Evolutionary conservation across 2,888 invertebrate species (phyloP), one percentile per base, ranked within the genome.

Genomic region (Odontothrips loti): DNA sequence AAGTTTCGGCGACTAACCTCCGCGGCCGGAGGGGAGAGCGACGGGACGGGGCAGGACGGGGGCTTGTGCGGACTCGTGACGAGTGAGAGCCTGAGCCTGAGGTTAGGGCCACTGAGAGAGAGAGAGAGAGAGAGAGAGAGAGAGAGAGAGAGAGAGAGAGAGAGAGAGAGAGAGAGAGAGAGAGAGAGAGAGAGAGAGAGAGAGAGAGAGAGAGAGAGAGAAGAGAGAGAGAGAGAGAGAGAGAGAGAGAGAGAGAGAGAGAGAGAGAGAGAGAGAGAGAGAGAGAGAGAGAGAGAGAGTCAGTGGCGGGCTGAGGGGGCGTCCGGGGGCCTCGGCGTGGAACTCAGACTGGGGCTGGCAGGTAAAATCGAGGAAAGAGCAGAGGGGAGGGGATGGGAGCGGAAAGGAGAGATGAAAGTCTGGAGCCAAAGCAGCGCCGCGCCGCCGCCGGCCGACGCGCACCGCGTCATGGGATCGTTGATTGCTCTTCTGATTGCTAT

Each of bases 401-500:
- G n/a, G 58, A 58, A 43, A 6, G 34, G 34, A 43, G 34, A 43
- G 34, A 43, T 43, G 34, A 43, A 43, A 58, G 58, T 58, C 34
- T 43, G 34, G 34, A 43, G 34, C 34, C 34, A 43, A 43, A 43
- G 34, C 34, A 43, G 34, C 51, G 58, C 58, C 58, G 0, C 58
- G 58, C 51, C 51, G 51, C 51, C 58, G 15, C 17, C 58, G 20
- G 27, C 68, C 68, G 12, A 1, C 23, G 68, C 68, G 27, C 11
- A 0, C 23, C 68, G 23, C 68, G 68, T 75, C 68, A 27, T 75
- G 10, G 68, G 68, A 75, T 75, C 68, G 27, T 75, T 75, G 68
- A 75, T 75, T 75, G 68, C 68, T 75, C 68, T 27, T 75, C 68
- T 75, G 68, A 75, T 75, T 75, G 68, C 68, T 75, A 12, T 27